Evolutionary conservation across 2,113 vertebrate genomes (phyloP).

Genomic region (Brachypodius melanocephalos): DNA sequence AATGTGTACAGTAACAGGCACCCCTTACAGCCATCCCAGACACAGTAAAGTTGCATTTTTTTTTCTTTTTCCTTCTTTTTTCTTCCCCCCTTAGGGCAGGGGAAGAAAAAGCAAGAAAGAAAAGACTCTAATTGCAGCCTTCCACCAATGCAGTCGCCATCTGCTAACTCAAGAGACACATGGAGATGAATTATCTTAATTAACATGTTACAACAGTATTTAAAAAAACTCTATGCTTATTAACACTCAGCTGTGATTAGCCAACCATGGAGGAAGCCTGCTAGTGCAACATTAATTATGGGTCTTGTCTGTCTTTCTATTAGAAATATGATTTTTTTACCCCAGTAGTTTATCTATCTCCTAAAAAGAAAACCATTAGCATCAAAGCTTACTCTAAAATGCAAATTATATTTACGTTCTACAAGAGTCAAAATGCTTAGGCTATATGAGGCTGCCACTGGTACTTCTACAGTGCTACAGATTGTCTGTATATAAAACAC

Average conservation of each 20-base stretch:
- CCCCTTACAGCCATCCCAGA: conserved; percentile 62
- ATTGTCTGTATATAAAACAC: neutral
- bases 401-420: conserved; percentile 9
- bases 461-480: neutral
- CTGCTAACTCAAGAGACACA: conserved; percentile 73
- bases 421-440: conserved; percentile 28
- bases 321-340: conserved; percentile 6
- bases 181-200: conserved; percentile 77
- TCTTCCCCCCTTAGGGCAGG: neutral
- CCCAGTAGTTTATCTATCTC: neutral
- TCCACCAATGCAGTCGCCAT: conserved; percentile 72
- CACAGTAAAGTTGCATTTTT: conserved; percentile 19
- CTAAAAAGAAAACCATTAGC: neutral
- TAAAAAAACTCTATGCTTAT: conserved; percentile 62
- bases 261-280: conserved; percentile 34
- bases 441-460: neutral
- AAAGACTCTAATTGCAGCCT: conserved; percentile 76
- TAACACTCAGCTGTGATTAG: conserved; percentile 67
- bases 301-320: conserved; percentile 44
- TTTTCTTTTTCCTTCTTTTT: neutral
- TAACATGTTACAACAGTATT: conserved; percentile 73
- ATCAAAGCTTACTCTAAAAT: neutral
- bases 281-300: conserved; percentile 53
- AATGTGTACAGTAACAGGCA: conserved; percentile 62
- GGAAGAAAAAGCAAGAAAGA: conserved; percentile 56